Conservation (phyloP, 2,797 vertebrate species). For the Limnodromus scolopaceus region DNA sequence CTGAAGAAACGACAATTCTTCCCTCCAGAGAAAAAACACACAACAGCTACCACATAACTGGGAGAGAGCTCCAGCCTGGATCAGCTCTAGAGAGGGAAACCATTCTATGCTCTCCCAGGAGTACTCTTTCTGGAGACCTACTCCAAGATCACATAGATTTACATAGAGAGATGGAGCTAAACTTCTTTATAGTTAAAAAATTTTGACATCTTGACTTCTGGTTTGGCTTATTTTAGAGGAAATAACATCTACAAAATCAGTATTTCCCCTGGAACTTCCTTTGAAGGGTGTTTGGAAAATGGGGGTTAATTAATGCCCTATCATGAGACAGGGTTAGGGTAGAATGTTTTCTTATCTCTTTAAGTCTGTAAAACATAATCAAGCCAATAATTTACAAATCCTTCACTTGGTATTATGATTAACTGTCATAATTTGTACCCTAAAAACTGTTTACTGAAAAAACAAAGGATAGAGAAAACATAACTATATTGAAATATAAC, state of each 20-base stretch:
- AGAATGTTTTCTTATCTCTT: neutral
- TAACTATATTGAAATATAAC: neutral
- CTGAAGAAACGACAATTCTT: constrained; percentile 45
- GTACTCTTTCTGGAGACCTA: neutral
- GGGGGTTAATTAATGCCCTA: neutral
- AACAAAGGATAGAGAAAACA: neutral
- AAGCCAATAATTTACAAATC: neutral
- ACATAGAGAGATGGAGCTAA: neutral
- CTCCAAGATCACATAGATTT: neutral
- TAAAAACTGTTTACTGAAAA: neutral
- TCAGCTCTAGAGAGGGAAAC: neutral
- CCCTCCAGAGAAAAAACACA: neutral
- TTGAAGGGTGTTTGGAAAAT: neutral
- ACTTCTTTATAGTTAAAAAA: neutral
- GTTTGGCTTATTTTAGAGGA: neutral
- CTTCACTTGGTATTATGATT: neutral
- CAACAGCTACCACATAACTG: neutral
- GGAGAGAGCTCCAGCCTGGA: constrained; percentile 15
- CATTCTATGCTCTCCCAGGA: neutral
- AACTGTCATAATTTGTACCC: neutral
- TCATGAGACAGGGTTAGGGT: neutral
- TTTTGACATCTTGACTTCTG: neutral
- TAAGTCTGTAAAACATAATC: neutral
- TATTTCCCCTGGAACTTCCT: neutral
- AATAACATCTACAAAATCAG: neutral